Evolutionary conservation across 2,113 vertebrate species (phyloP).

Genomic region (Pungitius pungitius): DNA sequence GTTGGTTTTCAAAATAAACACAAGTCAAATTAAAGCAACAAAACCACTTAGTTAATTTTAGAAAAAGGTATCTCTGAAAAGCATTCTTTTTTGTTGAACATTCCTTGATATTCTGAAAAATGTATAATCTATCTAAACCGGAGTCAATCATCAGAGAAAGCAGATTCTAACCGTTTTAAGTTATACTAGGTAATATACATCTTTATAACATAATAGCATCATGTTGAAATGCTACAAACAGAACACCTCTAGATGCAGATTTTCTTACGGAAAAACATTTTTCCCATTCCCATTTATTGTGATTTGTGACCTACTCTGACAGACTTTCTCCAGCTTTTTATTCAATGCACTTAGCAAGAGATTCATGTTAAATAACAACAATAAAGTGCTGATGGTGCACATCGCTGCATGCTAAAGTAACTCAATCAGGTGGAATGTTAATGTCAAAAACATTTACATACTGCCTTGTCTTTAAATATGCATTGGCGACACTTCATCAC

Average conservation of each 20-base stretch:
- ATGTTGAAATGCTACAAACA: not conserved
- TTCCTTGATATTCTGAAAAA: not conserved
- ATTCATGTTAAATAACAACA: conserved; percentile 16
- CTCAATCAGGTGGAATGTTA: conserved; percentile 44
- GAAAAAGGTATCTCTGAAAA: not conserved
- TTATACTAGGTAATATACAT: not conserved
- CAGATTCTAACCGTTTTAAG: not conserved
- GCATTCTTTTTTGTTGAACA: not conserved
- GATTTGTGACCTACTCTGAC: not conserved
- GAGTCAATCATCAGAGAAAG: not conserved
- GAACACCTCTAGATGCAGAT: not conserved
- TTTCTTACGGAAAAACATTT: not conserved
- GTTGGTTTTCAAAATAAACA: not conserved
- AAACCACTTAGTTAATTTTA: not conserved
- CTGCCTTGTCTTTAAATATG: conserved; percentile 44
- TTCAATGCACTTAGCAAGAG: conserved; percentile 21
- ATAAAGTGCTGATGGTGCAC: conserved; percentile 47
- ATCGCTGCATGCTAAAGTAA: not conserved
- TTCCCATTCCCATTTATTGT: no score
- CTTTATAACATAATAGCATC: conserved; percentile 6
- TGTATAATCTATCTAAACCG: not conserved
- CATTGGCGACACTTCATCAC: conserved; percentile 36
- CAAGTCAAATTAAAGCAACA: not conserved
- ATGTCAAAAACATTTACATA: conserved; percentile 45
- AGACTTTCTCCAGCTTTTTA: conserved; percentile 18